A percentile compares a stretch with the other conserved stretches of the same genome.
Conservation (phyloP, 2,797 vertebrate species). For the Pygocentrus nattereri region DNA sequence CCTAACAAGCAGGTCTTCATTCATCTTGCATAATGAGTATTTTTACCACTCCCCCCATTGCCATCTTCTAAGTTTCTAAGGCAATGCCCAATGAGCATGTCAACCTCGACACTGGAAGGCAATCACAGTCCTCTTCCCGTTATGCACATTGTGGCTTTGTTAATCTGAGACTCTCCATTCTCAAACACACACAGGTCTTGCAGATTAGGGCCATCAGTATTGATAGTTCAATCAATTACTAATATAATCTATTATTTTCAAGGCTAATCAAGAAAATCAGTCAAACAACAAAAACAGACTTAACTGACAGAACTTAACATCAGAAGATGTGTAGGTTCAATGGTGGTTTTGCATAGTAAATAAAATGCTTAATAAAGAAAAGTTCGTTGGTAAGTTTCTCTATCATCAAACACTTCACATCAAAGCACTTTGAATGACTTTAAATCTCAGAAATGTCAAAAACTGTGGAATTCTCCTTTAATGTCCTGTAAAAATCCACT, state of each 20-base stretch:
- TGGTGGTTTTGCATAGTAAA: too few relatives aligned
- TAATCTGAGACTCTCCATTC: conserved; percentile 25
- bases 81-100: conserved; percentile 18
- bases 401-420: too few relatives aligned
- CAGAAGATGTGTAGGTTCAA: too few relatives aligned
- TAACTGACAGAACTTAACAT: too few relatives aligned
- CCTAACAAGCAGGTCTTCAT: background rate
- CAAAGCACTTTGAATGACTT: too few relatives aligned
- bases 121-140: conserved; percentile 53
- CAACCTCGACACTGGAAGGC: conserved; percentile 57
- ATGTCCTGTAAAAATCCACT: too few relatives aligned
- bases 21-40: background rate
- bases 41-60: conserved; percentile 5
- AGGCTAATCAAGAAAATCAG: background rate
- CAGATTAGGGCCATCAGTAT: too few relatives aligned
- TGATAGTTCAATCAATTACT: too few relatives aligned
- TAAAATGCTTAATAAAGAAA: too few relatives aligned
- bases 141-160: background rate
- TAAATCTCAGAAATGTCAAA: too few relatives aligned
- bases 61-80: background rate
- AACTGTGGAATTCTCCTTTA: too few relatives aligned
- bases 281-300: background rate
- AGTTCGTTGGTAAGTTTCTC: too few relatives aligned
- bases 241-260: background rate
- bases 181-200: conserved; percentile 14